Base-by-base conservation (phyloP, 2,797 vertebrate genomes). In the Amblyopsis hoosieri region DNA sequence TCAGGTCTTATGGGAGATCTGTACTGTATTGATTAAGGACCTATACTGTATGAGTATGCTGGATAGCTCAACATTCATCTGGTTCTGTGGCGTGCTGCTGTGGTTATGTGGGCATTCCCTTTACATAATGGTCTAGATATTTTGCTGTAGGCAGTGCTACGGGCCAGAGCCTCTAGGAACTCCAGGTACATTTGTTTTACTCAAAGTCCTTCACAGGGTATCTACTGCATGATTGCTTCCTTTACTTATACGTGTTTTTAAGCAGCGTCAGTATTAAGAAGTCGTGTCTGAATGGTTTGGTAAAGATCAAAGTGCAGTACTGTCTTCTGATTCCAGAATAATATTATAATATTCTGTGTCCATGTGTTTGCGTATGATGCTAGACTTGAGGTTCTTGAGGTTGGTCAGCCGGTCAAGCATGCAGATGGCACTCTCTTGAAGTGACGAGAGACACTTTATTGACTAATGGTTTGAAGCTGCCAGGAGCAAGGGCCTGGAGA, bases 1-100 rank as follows among this genome's bases (percentile, higher is more conserved):
- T 72, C 12, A 3, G 9, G 71, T 33, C 69, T 75, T 64, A n/a
- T 55, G 69, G 63, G 71, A 71, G 69, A 58, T 69, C 62, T 64
- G 45, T 46, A 75, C 59, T 72, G 9, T 71, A 80, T 82, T 81
- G 82, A 83, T 77, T 70, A 72, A 53, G 45, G 23, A 68, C 12
- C 67, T 72, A 53, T 61, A 23, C 23, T 29, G 23, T 29, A 29
- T 29, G 23, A 29, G 23, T 29, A 29, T 29, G 23, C 23, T 47
- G 52, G 54, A 52, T 15, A 68, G 49, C 19, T 15, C 13, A 45
- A 31, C 61, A 61, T 67, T 78, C 17, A 69, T 72, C 31, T 14
- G 45, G 31, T 49, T 62, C 46, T 67, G 15, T 48, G 10, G 1
- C 62, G 58, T 33, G 69, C 33, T 1, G 12, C 17, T 74, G 58